phyloP scores from a whole-genome alignment of 1,140 invertebrate species.

The Drosophila fuyamai region DNA sequence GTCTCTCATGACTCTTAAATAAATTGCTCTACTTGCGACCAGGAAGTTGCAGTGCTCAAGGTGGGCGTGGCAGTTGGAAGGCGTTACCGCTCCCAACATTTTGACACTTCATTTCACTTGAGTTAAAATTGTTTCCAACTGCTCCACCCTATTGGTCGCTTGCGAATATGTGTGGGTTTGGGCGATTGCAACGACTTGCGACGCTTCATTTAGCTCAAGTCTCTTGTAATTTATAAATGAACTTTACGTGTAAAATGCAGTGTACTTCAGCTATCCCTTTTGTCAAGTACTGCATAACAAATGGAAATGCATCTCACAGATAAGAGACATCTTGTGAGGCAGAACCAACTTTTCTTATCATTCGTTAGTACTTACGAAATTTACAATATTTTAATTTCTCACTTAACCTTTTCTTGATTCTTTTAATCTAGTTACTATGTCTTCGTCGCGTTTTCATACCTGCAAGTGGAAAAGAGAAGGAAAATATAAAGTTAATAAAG shows the following conservation, averaged over 20 bases:
- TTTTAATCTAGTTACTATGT: constrained; percentile 5
- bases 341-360: constrained; percentile 25
- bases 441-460: constrained; percentile 25
- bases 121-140: constrained; percentile 40
- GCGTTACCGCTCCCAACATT: constrained; percentile 50
- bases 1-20: constrained; percentile 48
- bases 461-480: constrained; percentile 15
- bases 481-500: constrained; percentile 32
- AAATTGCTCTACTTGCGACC: constrained; percentile 70
- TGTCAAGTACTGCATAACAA: constrained; percentile 7
- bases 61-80: constrained; percentile 29
- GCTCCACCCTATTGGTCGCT: not conserved
- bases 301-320: constrained; percentile 25
- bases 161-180: not conserved
- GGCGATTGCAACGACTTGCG: not conserved
- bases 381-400: not conserved
- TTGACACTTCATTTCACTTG: constrained; percentile 77
- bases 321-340: constrained; percentile 6
- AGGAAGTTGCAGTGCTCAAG: constrained; percentile 13
- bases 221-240: constrained; percentile 51
- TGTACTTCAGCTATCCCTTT: constrained; percentile 3
- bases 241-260: constrained; percentile 30
- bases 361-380: constrained; percentile 22
- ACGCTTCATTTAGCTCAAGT: constrained; percentile 8
- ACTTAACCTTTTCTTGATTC: constrained; percentile 20